These are phyloP conservation scores for Falco concolor DNA, from an alignment of 2,797 vertebrate species.

Conservation along the genomic window DNA sequence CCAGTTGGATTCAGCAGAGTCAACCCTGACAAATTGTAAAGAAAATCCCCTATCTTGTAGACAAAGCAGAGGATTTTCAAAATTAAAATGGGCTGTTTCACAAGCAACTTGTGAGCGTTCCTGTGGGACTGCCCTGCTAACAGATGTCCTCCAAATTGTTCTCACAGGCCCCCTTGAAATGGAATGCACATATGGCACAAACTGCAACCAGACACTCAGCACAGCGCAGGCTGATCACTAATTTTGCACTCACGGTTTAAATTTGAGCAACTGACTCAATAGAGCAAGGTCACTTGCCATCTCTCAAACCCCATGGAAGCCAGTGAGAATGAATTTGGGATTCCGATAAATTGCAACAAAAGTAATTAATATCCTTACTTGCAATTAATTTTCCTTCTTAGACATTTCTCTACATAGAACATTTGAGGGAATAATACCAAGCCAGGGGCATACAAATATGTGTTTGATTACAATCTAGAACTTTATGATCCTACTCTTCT, in stretches of 20 bases:
- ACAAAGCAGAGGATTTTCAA: slow-evolving; percentile 13
- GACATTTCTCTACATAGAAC: neutral
- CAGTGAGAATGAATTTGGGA: neutral
- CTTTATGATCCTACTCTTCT: neutral
- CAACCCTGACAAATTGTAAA: neutral
- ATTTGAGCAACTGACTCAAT: neutral
- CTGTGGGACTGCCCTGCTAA: neutral
- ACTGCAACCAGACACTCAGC: slow-evolving; percentile 37
- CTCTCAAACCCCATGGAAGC: neutral
- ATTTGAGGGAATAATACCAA: neutral
- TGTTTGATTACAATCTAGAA: neutral
- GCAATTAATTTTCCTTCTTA: neutral
- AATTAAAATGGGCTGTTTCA: neutral
- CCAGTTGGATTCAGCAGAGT: neutral
- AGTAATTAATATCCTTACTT: neutral
- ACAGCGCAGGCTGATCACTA: neutral
- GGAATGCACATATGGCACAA: slow-evolving; percentile 63
- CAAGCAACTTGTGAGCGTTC: neutral
- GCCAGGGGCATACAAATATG: neutral
- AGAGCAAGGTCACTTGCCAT: neutral
- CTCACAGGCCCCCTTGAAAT: slow-evolving; percentile 16
- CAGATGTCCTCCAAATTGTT: slow-evolving; percentile 53
- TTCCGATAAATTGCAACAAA: neutral
- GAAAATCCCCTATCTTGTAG: neutral
- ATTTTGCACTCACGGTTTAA: neutral